Evolutionary conservation across 1,140 invertebrate species (phyloP).

Genomic region (Plodia interpunctella): DNA sequence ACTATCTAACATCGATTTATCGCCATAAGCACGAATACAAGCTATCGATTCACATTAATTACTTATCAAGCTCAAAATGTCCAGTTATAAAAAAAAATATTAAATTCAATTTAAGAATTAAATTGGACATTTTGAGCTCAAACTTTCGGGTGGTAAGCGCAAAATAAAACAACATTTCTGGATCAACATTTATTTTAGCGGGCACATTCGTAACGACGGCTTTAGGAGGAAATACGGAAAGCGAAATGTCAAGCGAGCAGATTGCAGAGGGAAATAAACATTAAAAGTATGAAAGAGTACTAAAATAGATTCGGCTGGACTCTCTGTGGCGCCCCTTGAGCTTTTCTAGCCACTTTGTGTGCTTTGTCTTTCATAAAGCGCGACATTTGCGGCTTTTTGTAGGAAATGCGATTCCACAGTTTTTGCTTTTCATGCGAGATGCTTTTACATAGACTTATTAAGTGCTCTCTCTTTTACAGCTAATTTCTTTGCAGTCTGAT

Average conservation of each 20-base stretch:
- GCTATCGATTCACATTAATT: neutral
- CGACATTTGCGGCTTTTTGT: slow-evolving; percentile 17
- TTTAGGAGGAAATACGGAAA: slow-evolving; percentile 23
- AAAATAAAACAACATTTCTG: slow-evolving; percentile 68
- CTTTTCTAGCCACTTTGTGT: slow-evolving; percentile 17
- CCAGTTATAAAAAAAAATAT: slow-evolving; percentile 27
- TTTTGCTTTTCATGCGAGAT: slow-evolving; percentile 1
- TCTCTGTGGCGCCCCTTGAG: slow-evolving; percentile 14
- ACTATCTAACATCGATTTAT: slow-evolving; percentile 36
- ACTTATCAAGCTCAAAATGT: neutral
- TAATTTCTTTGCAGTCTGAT: neutral
- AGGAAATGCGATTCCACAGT: slow-evolving; percentile 16
- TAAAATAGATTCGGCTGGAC: slow-evolving; percentile 31
- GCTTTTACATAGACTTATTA: slow-evolving; percentile 8
- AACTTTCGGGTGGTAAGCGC: slow-evolving; percentile 30
- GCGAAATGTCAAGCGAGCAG: slow-evolving; percentile 43
- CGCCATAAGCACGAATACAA: neutral
- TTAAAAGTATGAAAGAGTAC: slow-evolving; percentile 24
- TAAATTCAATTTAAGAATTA: slow-evolving; percentile 12
- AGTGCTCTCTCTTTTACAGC: neutral
- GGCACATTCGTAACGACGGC: slow-evolving; percentile 25
- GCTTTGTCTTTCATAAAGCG: slow-evolving; percentile 15
- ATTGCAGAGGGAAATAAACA: slow-evolving; percentile 36
- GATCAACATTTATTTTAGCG: slow-evolving; percentile 62
- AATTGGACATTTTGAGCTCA: slow-evolving; percentile 6